Evolutionary conservation across 2,113 vertebrate species (phyloP), one percentile per base, ranked within the genome.

Genomic region (Sapajus apella): DNA sequence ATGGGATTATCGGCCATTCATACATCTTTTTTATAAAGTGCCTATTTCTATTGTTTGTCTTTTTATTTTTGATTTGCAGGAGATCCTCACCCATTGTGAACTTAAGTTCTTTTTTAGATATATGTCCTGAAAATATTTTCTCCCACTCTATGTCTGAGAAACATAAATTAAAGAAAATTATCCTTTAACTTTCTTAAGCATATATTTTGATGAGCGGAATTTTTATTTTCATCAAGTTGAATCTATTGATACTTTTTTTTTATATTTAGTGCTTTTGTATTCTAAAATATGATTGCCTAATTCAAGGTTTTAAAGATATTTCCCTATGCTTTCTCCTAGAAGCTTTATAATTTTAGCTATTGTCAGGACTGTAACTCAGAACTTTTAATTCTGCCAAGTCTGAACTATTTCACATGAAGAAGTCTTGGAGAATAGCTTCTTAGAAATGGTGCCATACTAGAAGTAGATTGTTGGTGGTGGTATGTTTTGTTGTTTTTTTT

Each of bases 261-360:
- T 68, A 37, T 61, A 37, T 64, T 93, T 83, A 85, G 6, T 27
- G 10, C 2, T 37, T 86, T 50, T 76, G 2, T 68, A 68, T 90
- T 56, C 75, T 79, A 50, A 94, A 75, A 94, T 93, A 61, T 55
- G 9, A 55, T 3, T 91, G 40, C 27, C 43, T 66, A 43, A 14
- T 52, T 82, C 45, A 96, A 77, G 21, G n/a, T 35, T 73, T 6
- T 16, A 72, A 64, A 95, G 27, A 70, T 52, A 90, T 47, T 47
- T n/a, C 13, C 27, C n/a, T 45, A 13, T 23, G 12, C 73, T 94
- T 93, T 93, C n/a, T 87, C 85, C 61, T 82, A 52, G 17, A 91
- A 80, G 56, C 11, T 85, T 96, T 86, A 82, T 55, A 82, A 88
- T 50, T 88, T 84, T 88, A 88, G 83, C 64, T 70, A 43, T 64